These are phyloP conservation scores for Neodontobutis hainanensis DNA, from an alignment of 2,113 vertebrate genomes.

Conservation along the genomic window DNA sequence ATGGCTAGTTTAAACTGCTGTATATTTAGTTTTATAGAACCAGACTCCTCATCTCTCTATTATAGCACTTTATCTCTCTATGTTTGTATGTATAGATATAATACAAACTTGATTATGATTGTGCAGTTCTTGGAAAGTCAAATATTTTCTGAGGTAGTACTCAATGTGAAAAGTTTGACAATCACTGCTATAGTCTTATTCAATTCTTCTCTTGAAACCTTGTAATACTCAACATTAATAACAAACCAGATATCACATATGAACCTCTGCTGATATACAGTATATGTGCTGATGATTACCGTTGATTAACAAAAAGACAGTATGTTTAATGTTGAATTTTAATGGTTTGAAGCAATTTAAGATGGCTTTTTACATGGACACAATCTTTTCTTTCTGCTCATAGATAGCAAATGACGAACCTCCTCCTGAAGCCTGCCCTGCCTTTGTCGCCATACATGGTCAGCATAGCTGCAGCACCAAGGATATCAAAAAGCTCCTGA, in stretches of 20 bases:
- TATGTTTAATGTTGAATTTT: too few species aligned
- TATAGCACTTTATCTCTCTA: too few species aligned
- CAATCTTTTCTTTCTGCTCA: slow-evolving; percentile 21
- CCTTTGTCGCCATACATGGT: slow-evolving; percentile 90
- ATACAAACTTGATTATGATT: too few species aligned
- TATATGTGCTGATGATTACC: not conserved
- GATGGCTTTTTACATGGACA: not conserved
- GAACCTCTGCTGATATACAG: not conserved
- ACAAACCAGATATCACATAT: not conserved
- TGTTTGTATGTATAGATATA: too few species aligned
- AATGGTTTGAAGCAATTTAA: too few species aligned
- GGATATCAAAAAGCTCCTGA: slow-evolving; percentile 93
- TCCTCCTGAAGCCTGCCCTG: slow-evolving; percentile 86
- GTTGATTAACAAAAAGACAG: not conserved
- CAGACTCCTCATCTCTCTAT: too few species aligned
- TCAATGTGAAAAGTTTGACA: too few species aligned
- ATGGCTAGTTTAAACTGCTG: too few species aligned
- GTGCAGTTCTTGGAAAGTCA: too few species aligned
- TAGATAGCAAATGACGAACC: slow-evolving; percentile 93
- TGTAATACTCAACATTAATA: slow-evolving; percentile 13
- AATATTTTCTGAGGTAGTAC: too few species aligned
- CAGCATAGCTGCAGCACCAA: slow-evolving; percentile 89
- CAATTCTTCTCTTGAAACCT: slow-evolving; percentile 8
- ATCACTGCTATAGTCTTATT: slow-evolving; percentile 15
- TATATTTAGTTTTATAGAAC: too few species aligned